Evolutionary conservation across 2,113 vertebrate species (phyloP).

Genomic region (Spheniscus mendiculus): DNA sequence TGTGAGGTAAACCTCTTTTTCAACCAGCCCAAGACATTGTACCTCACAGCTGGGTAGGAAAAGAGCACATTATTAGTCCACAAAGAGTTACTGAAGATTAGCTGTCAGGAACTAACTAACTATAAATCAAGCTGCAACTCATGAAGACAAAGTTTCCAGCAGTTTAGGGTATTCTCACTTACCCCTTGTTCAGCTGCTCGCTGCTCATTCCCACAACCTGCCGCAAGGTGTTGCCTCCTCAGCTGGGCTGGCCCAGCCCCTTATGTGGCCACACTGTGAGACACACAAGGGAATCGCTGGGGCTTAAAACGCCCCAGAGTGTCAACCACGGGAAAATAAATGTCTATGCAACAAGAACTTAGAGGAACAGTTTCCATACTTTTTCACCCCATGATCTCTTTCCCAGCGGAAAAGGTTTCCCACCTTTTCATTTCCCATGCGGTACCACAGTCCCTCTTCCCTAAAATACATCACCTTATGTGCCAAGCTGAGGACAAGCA

Average conservation of each 20-base stretch:
- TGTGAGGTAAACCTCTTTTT: background rate
- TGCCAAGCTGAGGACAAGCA: background rate
- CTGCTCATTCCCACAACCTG: background rate
- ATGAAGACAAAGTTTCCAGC: background rate
- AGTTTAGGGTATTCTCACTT: background rate
- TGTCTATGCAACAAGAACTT: background rate
- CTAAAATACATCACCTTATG: background rate
- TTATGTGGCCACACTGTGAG: background rate
- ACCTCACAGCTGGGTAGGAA: background rate
- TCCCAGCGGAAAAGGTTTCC: too few species aligned
- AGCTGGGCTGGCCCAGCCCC: background rate
- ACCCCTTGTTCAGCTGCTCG: background rate
- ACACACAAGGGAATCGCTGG: background rate
- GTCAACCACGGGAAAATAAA: background rate
- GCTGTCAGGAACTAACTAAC: background rate
- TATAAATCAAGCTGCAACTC: background rate
- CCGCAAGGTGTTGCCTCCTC: background rate
- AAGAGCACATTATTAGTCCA: background rate
- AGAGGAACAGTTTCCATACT: background rate
- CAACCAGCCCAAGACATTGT: background rate
- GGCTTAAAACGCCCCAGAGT: background rate
- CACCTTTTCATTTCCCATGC: background rate
- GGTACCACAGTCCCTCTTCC: background rate
- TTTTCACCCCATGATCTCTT: background rate
- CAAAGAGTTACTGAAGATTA: background rate